Conservation (phyloP, 2,797 vertebrate genomes). For the Artibeus lituratus region DNA sequence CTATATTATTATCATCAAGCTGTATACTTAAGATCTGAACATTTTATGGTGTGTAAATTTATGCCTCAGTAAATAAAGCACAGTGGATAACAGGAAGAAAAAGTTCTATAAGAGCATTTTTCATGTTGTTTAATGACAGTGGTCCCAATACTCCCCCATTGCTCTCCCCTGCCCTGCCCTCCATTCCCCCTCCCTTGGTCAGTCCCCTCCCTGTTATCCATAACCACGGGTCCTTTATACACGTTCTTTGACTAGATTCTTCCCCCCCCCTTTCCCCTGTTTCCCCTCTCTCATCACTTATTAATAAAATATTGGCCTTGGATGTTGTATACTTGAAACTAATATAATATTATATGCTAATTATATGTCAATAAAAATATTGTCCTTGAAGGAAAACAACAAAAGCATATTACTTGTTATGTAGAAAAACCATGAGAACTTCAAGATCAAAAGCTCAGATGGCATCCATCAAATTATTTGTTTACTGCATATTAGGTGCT, state of each 20-base stretch:
- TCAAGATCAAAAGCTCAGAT: background rate
- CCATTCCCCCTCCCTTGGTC: too few species aligned
- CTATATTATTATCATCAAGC: background rate
- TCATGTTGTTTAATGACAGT: background rate
- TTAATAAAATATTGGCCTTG: constrained; percentile 8
- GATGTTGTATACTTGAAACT: background rate
- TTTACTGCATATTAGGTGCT: background rate
- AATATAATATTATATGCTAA: background rate
- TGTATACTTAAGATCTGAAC: background rate
- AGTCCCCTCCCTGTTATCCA: too few species aligned
- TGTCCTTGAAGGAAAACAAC: background rate
- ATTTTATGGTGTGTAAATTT: background rate
- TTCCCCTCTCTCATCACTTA: background rate
- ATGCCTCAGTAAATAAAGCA: constrained; percentile 27
- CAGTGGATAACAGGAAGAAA: background rate
- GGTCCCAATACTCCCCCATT: too few species aligned
- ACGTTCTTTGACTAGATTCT: too few species aligned
- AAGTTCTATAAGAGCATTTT: background rate
- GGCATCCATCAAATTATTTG: background rate
- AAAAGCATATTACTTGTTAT: background rate
- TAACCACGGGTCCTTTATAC: too few species aligned
- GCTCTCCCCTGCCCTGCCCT: too few species aligned
- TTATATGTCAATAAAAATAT: background rate
- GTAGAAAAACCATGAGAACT: background rate
- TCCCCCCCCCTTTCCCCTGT: too few species aligned